A percentile compares a stretch with the other conserved stretches of the same genome.
Conservation (phyloP, 2,888 invertebrate genomes). For the Lapara coniferarum region DNA sequence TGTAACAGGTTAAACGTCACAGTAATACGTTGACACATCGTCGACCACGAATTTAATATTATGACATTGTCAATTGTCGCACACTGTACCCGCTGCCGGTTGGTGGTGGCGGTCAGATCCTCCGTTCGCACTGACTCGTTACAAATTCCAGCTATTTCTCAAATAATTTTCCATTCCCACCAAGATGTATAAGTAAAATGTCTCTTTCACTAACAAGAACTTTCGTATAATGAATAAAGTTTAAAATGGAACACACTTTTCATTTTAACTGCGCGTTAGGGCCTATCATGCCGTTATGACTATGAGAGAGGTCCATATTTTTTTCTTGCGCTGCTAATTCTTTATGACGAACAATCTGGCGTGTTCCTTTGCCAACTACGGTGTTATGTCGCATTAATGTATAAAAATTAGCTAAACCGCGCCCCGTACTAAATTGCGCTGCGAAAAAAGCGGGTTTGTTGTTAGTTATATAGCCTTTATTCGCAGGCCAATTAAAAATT, state of each 20-base stretch:
- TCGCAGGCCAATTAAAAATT: slow-evolving; percentile 77
- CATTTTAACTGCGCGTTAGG: slow-evolving; percentile 63
- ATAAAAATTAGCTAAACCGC: slow-evolving; percentile 46
- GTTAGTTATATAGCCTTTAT: slow-evolving; percentile 64
- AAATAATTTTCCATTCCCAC: slow-evolving; percentile 48
- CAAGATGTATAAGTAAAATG: slow-evolving; percentile 61
- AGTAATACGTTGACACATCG: slow-evolving; percentile 33
- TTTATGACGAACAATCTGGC: slow-evolving; percentile 46
- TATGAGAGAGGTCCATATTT: slow-evolving; percentile 35
- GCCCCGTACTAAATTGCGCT: slow-evolving; percentile 48
- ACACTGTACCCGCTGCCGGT: background rate
- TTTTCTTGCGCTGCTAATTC: slow-evolving; percentile 39
- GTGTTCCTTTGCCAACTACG: slow-evolving; percentile 46
- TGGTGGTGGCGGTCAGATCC: slow-evolving; percentile 4
- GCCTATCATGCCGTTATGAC: slow-evolving; percentile 60
- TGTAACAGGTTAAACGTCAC: slow-evolving; percentile 39
- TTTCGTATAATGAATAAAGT: slow-evolving; percentile 63
- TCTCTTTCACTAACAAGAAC: slow-evolving; percentile 59
- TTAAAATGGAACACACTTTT: slow-evolving; percentile 64
- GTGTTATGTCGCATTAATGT: slow-evolving; percentile 42
- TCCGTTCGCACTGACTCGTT: slow-evolving; percentile 40
- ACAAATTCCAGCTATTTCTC: slow-evolving; percentile 43
- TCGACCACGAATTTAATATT: slow-evolving; percentile 37
- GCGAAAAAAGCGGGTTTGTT: slow-evolving; percentile 54
- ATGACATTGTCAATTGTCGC: slow-evolving; percentile 8